phyloP scores from a whole-genome alignment of 2,888 invertebrate species.

The Chalcis sispes region DNA sequence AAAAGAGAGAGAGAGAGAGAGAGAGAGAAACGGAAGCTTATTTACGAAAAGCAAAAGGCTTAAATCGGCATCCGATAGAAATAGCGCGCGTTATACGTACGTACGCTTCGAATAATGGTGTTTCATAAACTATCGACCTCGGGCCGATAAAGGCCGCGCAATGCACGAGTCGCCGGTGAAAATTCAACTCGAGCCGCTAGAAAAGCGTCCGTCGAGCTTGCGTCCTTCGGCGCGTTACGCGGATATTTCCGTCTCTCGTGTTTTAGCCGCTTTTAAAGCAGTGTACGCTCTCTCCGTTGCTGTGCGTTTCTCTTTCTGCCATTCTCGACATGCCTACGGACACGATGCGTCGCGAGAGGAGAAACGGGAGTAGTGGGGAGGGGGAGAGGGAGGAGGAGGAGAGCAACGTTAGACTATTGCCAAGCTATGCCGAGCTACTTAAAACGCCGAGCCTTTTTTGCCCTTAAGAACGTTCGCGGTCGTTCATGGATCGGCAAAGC shows the following conservation, averaged over 20 bases:
- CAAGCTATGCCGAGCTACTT: constrained; percentile 3
- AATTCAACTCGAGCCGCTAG: constrained; percentile 9
- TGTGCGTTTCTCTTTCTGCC: not conserved
- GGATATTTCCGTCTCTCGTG: constrained; percentile 73
- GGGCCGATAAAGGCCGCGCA: no score
- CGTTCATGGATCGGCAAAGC: no score
- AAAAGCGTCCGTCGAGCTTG: constrained; percentile 13
- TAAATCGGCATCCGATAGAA: constrained; percentile 43
- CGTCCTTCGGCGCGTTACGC: constrained; percentile 73
- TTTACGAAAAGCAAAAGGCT: constrained; percentile 3
- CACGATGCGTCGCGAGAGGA: not conserved
- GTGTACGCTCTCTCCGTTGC: constrained; percentile 61
- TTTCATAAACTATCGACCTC: constrained; percentile 51
- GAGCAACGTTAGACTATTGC: no score
- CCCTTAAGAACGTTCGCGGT: constrained; percentile 18
- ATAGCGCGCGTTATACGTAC: no score
- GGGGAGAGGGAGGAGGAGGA: no score
- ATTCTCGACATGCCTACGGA: constrained; percentile 33
- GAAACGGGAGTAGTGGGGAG: constrained; percentile 1
- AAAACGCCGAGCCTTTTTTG: constrained; percentile 32
- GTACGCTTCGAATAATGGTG: constrained; percentile 37
- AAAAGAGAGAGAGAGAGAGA: no score
- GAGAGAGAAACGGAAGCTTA: constrained; percentile 13
- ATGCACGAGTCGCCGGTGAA: no score
- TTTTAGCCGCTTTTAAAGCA: constrained; percentile 73